Conservation (phyloP, 2,888 invertebrate species). For the Resseliella maxima region DNA sequence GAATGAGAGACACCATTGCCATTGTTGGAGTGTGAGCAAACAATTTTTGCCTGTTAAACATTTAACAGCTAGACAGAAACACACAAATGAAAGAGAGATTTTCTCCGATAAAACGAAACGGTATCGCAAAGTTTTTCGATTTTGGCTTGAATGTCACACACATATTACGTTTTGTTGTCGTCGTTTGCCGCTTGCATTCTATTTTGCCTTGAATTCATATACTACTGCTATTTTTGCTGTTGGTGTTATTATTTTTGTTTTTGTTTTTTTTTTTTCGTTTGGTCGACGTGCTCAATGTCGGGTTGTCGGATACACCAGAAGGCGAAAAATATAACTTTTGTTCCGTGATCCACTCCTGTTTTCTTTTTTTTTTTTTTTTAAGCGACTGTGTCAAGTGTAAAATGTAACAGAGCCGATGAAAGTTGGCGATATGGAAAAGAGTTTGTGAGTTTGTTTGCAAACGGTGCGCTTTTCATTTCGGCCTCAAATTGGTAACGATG, state of each 20-base stretch:
- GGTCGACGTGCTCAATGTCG: neutral
- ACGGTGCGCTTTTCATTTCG: neutral
- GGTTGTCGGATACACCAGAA: slow-evolving; percentile 24
- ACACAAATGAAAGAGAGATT: slow-evolving; percentile 39
- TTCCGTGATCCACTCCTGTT: neutral
- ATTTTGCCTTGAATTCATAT: neutral
- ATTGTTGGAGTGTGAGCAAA: neutral
- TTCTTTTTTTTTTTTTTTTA: neutral
- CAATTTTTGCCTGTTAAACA: slow-evolving; percentile 50
- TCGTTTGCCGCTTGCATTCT: neutral
- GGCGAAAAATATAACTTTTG: slow-evolving; percentile 45
- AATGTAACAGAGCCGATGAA: slow-evolving; percentile 32
- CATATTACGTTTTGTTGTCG: neutral
- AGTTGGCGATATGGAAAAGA: slow-evolving; percentile 54
- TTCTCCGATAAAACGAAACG: slow-evolving; percentile 42
- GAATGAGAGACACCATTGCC: too few species aligned
- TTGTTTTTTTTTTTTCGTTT: neutral
- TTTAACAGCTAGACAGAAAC: slow-evolving; percentile 37
- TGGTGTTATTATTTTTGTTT: neutral
- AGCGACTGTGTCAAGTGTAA: neutral
- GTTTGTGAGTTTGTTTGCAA: neutral
- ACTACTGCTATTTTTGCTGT: neutral
- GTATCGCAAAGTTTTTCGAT: slow-evolving; percentile 50
- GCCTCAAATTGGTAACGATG: neutral
- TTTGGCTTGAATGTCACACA: slow-evolving; percentile 39